Evolutionary conservation across 30 jellyfish, hydroid and myxozoan species (phyloP).

Genomic region (Hydractinia symbiolongicarpus): DNA sequence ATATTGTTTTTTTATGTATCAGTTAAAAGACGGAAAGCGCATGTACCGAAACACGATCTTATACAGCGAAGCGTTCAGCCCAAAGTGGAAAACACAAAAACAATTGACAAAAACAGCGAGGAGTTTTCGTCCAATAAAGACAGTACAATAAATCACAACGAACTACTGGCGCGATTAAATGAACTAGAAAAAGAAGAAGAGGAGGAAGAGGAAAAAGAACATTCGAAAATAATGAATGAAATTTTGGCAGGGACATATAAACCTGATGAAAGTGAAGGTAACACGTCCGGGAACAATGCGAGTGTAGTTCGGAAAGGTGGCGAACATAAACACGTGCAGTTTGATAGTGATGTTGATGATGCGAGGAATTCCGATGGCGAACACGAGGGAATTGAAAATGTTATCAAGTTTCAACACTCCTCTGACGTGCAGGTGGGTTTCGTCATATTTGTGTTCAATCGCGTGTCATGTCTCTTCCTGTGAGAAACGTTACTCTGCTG

Average conservation of each 20-base stretch:
- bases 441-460: neutral
- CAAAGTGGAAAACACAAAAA: neutral
- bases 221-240: conserved; percentile 2
- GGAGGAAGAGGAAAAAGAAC: conserved; percentile 30
- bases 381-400: conserved; percentile 4
- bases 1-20: too few relatives aligned
- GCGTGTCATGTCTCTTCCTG: neutral
- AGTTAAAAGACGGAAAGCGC: conserved; percentile 34
- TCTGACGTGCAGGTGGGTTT: neutral
- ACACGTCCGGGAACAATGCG: neutral
- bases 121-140: neutral
- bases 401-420: neutral
- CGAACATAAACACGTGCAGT: neutral
- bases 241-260: neutral
- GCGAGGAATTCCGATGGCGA: neutral
- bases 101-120: neutral
- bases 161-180: conserved; percentile 58
- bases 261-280: neutral
- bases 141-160: conserved; percentile 26
- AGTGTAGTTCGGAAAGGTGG: neutral
- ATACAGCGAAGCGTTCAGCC: conserved; percentile 16
- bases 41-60: conserved; percentile 34
- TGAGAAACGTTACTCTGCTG: neutral
- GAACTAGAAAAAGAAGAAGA: conserved; percentile 69
- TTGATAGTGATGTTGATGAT: conserved; percentile 3